Evolutionary conservation across 2,888 invertebrate species (phyloP).

Genomic region (Luperina testacea): DNA sequence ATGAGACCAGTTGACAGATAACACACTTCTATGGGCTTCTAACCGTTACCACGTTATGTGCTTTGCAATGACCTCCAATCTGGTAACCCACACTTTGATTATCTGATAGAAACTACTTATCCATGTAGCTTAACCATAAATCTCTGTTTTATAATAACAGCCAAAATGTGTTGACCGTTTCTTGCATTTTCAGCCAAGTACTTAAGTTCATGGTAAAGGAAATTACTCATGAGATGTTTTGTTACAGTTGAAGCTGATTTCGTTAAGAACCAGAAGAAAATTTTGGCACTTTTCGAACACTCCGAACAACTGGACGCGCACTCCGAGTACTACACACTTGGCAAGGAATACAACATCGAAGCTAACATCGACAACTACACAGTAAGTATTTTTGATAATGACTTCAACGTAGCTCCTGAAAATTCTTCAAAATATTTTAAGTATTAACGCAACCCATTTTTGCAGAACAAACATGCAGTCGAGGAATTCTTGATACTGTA

Average conservation of each 20-base stretch:
- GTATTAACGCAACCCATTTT: conserved; percentile 29
- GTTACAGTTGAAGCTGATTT: conserved; percentile 72
- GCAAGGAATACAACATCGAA: conserved; percentile 79
- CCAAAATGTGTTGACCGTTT: background rate
- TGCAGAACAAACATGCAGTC: conserved; percentile 84
- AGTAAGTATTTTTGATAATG: conserved; percentile 70
- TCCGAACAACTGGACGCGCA: conserved; percentile 79
- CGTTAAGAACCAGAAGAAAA: conserved; percentile 80
- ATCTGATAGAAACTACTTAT: background rate
- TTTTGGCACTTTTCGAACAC: conserved; percentile 85
- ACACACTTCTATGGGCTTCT: background rate
- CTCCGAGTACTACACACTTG: conserved; percentile 81
- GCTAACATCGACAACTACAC: conserved; percentile 81
- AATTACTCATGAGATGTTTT: background rate
- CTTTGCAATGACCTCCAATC: background rate
- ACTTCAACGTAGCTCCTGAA: background rate
- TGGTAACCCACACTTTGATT: background rate
- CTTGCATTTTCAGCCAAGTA: background rate
- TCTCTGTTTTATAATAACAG: background rate
- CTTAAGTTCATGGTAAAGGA: too few species aligned
- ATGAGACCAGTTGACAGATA: background rate
- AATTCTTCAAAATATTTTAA: background rate
- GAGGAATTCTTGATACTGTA: conserved; percentile 82
- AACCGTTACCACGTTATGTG: background rate
- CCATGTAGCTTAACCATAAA: background rate